Base-by-base conservation (phyloP, 2,888 invertebrate species). In the Fragum fragum region DNA sequence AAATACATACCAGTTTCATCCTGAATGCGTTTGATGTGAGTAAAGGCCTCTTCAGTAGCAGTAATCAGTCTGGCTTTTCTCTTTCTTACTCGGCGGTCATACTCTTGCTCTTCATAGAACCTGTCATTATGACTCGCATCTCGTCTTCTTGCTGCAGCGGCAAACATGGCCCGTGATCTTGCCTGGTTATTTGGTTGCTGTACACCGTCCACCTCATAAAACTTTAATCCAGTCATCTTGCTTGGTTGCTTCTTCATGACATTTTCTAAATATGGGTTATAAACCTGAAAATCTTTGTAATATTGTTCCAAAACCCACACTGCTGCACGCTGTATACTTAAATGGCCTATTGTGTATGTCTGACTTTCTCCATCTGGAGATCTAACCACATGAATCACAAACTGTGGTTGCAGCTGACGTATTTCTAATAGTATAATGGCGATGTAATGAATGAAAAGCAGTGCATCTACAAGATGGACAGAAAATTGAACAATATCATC, bases 61-160 rank as follows among this genome's bases (percentile, higher is more conserved):
- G 98, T 97, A 75, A 99, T 96, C 55, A 99, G 96, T 26, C 99
- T 95, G 3, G 99, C 98, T 79, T 97, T 96, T 0, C 99, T 96
- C 94, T 99, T 99, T 92, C 97, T 96, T 76, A 99, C 98, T 76
- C 99, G 96, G 5, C 98, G 95, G 93, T 98, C 98, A 91, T 98
- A 98, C 95, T 99, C 99, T 92, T 98, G 97, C 95, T 99, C 99
- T 94, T 99, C 99, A 95, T 99, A 99, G 95, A 99, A 99, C 47
- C 87, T 73, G 59, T 99, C 99, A 95, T 99, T 99, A 95, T 99
- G 99, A 86, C 98, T 97, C 0, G 98, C 97, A 89, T 98, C 97
- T 89, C 98, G 96, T 36, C 98, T 96, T 21, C 98, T 96, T 0
- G 97, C 97, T 90, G 97, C 97, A 1, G 97, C 97, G 26, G 97